phyloP scores from a whole-genome alignment of 1,140 invertebrate genomes.

The Trialeurodes vaporariorum region DNA sequence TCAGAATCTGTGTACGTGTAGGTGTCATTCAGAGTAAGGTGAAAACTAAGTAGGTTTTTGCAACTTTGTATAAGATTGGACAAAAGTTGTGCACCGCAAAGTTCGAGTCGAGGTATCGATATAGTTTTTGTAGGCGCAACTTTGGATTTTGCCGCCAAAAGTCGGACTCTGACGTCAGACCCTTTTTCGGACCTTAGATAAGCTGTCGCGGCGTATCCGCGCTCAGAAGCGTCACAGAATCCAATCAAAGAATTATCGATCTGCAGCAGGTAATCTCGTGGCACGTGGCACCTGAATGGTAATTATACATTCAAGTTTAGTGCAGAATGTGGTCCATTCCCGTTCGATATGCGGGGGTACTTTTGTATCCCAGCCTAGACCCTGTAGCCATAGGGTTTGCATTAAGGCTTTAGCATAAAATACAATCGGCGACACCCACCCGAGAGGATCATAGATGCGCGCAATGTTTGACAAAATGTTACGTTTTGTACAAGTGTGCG shows the following conservation, averaged over 20 bases:
- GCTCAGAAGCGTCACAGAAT: not conserved
- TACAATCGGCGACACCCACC: not conserved
- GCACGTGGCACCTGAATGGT: no score
- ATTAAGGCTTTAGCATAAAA: not conserved
- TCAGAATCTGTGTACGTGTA: no score
- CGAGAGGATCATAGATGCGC: not conserved
- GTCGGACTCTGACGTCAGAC: not conserved
- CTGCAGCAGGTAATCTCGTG: no score
- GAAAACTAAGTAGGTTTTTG: no score
- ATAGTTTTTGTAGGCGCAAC: not conserved
- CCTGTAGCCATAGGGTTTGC: not conserved
- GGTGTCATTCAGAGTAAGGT: no score
- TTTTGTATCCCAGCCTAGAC: not conserved
- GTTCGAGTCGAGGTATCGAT: not conserved
- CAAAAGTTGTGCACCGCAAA: not conserved
- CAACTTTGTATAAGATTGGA: no score
- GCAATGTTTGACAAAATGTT: not conserved
- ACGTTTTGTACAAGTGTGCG: not conserved
- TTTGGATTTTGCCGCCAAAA: not conserved
- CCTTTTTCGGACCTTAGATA: not conserved
- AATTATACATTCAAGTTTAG: no score
- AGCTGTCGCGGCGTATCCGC: not conserved
- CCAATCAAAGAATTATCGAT: no score
- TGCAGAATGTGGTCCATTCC: not conserved
- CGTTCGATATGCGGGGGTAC: not conserved